Evolutionary conservation across 2,888 invertebrate species (phyloP).

Genomic region (Acrocyrtus sp.): DNA sequence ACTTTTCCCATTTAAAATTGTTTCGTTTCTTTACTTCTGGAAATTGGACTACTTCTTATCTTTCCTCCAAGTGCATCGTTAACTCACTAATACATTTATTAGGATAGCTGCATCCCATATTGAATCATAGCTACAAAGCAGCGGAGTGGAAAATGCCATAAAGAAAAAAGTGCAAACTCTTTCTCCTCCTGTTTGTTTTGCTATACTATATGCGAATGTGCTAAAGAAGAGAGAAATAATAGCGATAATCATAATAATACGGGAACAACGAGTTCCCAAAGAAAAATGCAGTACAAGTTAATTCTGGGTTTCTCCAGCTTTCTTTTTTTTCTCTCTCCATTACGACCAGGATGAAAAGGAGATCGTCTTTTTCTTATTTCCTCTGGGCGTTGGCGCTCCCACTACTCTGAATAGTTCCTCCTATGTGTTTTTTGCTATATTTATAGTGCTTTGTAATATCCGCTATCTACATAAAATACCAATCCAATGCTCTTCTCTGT

Average conservation of each 20-base stretch:
- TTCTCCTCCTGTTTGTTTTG: neutral
- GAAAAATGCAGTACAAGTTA: neutral
- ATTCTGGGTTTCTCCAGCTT: too few species aligned
- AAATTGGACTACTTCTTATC: too few species aligned
- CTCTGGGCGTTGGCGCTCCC: slow-evolving; percentile 45
- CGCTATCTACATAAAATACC: slow-evolving; percentile 35
- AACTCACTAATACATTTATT: slow-evolving; percentile 34
- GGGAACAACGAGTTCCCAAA: too few species aligned
- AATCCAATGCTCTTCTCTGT: slow-evolving; percentile 18
- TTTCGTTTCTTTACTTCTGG: slow-evolving; percentile 35
- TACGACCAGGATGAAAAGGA: neutral
- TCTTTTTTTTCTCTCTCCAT: too few species aligned
- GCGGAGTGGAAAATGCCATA: neutral
- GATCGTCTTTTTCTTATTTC: slow-evolving; percentile 24
- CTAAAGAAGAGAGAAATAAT: neutral
- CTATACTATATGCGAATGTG: neutral
- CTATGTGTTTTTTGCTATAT: slow-evolving; percentile 26
- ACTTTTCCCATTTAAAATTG: slow-evolving; percentile 48
- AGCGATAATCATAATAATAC: neutral
- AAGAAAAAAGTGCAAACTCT: neutral
- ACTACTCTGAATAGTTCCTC: too few species aligned
- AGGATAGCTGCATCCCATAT: neutral
- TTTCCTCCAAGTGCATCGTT: too few species aligned
- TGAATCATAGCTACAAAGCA: neutral
- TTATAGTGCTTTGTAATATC: slow-evolving; percentile 29